phyloP scores from a whole-genome alignment of 2,113 vertebrate genomes.

The Azemiops feae region DNA sequence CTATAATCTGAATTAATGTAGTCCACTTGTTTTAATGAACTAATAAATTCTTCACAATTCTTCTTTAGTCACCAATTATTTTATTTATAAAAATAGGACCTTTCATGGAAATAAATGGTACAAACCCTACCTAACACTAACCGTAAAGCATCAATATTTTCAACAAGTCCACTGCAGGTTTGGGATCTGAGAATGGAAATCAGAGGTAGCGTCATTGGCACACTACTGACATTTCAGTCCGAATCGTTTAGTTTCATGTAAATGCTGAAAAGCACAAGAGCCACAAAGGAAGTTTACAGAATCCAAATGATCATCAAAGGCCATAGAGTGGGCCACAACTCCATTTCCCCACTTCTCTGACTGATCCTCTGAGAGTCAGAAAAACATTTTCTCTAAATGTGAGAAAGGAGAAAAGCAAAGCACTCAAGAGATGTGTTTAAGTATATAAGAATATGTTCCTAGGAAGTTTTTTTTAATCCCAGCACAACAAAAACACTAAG shows the following conservation, averaged over 20 bases:
- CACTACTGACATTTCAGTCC: neutral
- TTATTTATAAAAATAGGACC: neutral
- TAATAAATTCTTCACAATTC: neutral
- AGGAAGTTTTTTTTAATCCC: neutral
- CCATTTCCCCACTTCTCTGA: neutral
- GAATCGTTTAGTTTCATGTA: neutral
- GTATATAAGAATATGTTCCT: neutral
- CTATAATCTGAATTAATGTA: neutral
- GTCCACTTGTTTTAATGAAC: neutral
- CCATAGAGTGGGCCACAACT: neutral
- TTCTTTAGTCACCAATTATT: neutral
- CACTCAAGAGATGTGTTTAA: neutral
- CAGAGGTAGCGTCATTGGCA: neutral
- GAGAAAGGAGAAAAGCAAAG: neutral
- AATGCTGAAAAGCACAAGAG: neutral
- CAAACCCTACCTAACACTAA: neutral
- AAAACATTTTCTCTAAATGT: neutral
- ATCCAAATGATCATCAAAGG: neutral
- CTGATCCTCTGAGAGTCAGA: neutral
- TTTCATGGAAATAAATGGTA: neutral
- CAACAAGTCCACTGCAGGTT: neutral
- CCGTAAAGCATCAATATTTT: neutral
- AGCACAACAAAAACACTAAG: neutral
- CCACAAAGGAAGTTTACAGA: neutral
- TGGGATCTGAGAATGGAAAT: neutral